Evolutionary conservation across 2,113 vertebrate species (phyloP), one percentile per base, ranked within the genome.

Genomic region (Petrocephalus microphthalmus): DNA sequence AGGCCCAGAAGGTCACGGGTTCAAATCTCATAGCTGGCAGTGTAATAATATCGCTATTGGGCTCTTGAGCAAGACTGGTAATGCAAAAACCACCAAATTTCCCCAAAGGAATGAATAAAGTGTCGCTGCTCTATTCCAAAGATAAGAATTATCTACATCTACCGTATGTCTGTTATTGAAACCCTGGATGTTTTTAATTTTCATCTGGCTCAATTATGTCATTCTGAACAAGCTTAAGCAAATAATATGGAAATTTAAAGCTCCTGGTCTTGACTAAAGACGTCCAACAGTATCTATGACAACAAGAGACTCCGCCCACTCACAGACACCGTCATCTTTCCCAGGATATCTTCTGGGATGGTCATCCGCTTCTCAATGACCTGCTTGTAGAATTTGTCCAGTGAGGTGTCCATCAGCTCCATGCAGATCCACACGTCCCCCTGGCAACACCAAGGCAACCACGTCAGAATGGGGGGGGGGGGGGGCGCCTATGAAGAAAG

Each of bases 391-490:
- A 99, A 99, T 91, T 99, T 99, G 92, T 99, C 98, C 93, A 99
- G 94, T 5, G 98, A 99, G 0, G 98, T 99, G 93, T 99, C 98
- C 98, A 99, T 99, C 91, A 99, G 95, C 93, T 99, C 98, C 98
- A 99, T 99, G 91, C 98, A 99, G 93, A 99, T 99, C 98, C 98
- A 99, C 51, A 99, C 98, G 0, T 99, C 98, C 6, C 98, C 98
- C 98, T 99, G 93, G 57, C 87, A 90, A 92, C 89, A 89, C n/a
- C 0, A 86, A 11, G 87, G 87, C 45, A 19, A 19, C n/a, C 74
- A 78, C 89, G 42, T 42, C 4, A 85, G 64, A 10, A 64, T 57
- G 0, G 33, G 20, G 20, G 56, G 20, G 25, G 19, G 11, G n/a
- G n/a, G 29, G 2, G 52, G 8, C n/a, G 84, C 37, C 22, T 7